phyloP scores from a whole-genome alignment of 2,113 vertebrate genomes.

The Strigops habroptila region DNA sequence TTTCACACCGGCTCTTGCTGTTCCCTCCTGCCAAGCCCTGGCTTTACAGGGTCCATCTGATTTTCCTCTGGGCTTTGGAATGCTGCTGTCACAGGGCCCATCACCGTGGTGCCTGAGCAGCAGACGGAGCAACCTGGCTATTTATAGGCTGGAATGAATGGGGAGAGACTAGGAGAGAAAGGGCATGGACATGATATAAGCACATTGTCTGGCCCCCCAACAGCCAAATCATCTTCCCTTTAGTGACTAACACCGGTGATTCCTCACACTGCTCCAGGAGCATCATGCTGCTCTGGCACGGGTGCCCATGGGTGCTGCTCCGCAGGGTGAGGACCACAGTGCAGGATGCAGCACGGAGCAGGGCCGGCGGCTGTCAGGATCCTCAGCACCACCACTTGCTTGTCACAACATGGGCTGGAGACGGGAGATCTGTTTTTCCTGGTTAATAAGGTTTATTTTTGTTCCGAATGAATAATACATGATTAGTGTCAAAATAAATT shows the following conservation, averaged over 20 bases:
- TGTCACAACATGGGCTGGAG: slow-evolving; percentile 28
- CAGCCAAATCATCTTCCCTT: not conserved
- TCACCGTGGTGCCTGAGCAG: fast-evolving
- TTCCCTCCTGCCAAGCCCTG: not conserved
- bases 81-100: not conserved
- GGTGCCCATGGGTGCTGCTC: not conserved
- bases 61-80: not conserved
- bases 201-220: not conserved
- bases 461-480: slow-evolving; percentile 67
- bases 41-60: fast-evolving
- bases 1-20: fast-evolving
- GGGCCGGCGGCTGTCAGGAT: not conserved
- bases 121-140: fast-evolving
- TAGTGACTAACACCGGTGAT: not conserved
- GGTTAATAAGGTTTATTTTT: slow-evolving; percentile 72
- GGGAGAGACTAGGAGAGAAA: not conserved
- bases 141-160: not conserved
- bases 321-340: fast-evolving
- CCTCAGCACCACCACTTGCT: not conserved
- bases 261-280: fast-evolving
- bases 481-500: slow-evolving; percentile 66
- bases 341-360: not conserved
- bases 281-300: fast-evolving
- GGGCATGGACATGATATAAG: not conserved
- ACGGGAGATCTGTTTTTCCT: slow-evolving; percentile 64